These are phyloP conservation scores for Holothuria scabra DNA, from an alignment of 53 echinoderm and acorn worm genomes.

Conservation along the genomic window DNA sequence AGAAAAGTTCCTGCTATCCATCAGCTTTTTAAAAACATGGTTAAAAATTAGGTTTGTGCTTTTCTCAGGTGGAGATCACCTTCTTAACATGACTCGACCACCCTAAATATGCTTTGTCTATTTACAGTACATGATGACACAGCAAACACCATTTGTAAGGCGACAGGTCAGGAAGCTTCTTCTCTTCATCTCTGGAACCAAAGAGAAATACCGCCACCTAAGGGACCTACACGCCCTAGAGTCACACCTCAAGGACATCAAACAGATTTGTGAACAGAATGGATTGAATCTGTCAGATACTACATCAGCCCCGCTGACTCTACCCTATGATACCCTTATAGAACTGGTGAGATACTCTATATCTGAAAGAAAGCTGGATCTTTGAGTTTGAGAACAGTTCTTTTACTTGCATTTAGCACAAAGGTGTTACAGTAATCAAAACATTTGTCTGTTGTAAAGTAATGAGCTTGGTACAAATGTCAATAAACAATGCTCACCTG, in stretches of 20 bases:
- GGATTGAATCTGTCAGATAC: slow-evolving; percentile 78
- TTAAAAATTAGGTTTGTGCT: no score
- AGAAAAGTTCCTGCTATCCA: no score
- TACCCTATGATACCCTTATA: slow-evolving; percentile 96
- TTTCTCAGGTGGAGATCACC: no score
- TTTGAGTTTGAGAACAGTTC: no score
- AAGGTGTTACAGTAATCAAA: no score
- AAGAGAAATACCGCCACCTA: slow-evolving; percentile 95
- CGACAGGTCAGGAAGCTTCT: slow-evolving; percentile 96
- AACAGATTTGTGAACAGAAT: slow-evolving; percentile 88
- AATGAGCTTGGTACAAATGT: no score
- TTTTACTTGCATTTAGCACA: no score
- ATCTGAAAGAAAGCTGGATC: neutral
- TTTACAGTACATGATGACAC: slow-evolving; percentile 96
- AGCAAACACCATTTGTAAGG: slow-evolving; percentile 94
- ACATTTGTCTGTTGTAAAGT: no score
- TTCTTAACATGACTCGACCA: no score
- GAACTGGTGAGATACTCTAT: slow-evolving; percentile 74
- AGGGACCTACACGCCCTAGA: slow-evolving; percentile 92
- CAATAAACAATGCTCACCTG: no score
- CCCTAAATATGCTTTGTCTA: neutral
- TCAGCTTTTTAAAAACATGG: no score
- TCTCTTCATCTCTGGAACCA: slow-evolving; percentile 95
- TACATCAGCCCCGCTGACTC: slow-evolving; percentile 73
- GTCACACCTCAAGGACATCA: slow-evolving; percentile 91